Percentiles rank a stretch among this genome's conserved stretches.
Conservation (phyloP, 23 tunicate species). For the Diplosoma virens region DNA sequence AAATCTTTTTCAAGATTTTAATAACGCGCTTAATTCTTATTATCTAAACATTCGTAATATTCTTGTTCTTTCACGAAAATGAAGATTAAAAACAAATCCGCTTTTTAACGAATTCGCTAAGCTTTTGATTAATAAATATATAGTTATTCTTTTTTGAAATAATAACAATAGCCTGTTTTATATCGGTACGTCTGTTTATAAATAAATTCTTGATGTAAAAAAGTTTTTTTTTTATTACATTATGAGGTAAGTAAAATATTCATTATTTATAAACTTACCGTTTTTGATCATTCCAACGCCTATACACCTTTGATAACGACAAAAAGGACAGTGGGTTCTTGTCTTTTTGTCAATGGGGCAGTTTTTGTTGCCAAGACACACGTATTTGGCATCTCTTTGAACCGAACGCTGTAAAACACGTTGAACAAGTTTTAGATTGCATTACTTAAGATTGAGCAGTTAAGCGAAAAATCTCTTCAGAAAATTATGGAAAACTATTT, state of each 20-base stretch:
- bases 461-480: no score
- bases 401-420: slow-evolving; percentile 84
- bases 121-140: background rate
- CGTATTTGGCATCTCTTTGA: slow-evolving; percentile 95
- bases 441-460: no score
- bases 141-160: background rate
- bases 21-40: no score
- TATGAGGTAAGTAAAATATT: background rate
- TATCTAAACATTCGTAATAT: no score
- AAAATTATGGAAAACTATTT: no score
- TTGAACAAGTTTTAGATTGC: slow-evolving; percentile 17
- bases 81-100: background rate
- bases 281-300: slow-evolving; percentile 94
- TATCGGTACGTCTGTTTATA: background rate
- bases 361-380: slow-evolving; percentile 79
- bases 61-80: no score
- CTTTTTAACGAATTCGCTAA: background rate
- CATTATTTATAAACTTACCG: slow-evolving; percentile 53
- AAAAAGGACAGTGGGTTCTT: slow-evolving; percentile 95
- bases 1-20: no score
- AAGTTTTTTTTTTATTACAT: background rate
- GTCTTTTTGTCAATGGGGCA: slow-evolving; percentile 98
- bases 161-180: background rate
- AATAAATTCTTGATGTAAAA: background rate
- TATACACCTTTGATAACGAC: slow-evolving; percentile 93